Base-by-base conservation (phyloP, 2,797 vertebrate species). In the Mionectes olivaceus region DNA sequence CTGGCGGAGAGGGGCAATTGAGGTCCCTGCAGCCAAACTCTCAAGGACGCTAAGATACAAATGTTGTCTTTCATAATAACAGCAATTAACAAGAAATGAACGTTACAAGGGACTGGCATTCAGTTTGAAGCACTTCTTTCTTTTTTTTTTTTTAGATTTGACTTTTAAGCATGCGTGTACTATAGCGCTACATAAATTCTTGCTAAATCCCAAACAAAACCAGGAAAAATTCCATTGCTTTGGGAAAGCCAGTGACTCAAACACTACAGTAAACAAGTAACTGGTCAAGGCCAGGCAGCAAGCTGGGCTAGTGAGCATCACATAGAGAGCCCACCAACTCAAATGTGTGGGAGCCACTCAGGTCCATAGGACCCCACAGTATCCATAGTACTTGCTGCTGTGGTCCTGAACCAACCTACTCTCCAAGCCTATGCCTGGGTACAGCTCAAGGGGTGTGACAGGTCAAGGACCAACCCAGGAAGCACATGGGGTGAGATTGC, bases 1-100 rank as follows among this genome's bases (percentile, higher is more conserved):
- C 75, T 91, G 75, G 60, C 3, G 0, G 30, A 89, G 89, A 69
- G 69, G 53, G 73, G 18, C 69, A 75, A 19, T 67, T 1, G 0
- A 90, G 76, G 46, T 78, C 53, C 70, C 83, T 22, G 63, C 79
- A 86, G 89, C 79, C 93, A 91, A 78, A 78, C 80, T 83, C 79
- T 85, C 80, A 90, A 95, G 91, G 85, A 96, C 33, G 1, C 69
- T 5, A 43, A 83, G 69, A 86, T 18, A 88, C 46, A 94, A 94
- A 86, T 52, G 39, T 35, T 85, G 56, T 50, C 80, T 87, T 90
- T 81, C 83, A 81, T 60, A 95, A 83, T 27, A 56, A 67, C 57
- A 78, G 53, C 93, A 87, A 78, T 93, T 91, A 94, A 71, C 61
- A 77, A 53, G 57, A 64, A 92, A 91, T 39, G 23, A 78, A 50